Percentiles rank a stretch among this genome's conserved stretches.
phyloP scores from a whole-genome alignment of 2,888 invertebrate genomes.

The Protophormia terraenovae region DNA sequence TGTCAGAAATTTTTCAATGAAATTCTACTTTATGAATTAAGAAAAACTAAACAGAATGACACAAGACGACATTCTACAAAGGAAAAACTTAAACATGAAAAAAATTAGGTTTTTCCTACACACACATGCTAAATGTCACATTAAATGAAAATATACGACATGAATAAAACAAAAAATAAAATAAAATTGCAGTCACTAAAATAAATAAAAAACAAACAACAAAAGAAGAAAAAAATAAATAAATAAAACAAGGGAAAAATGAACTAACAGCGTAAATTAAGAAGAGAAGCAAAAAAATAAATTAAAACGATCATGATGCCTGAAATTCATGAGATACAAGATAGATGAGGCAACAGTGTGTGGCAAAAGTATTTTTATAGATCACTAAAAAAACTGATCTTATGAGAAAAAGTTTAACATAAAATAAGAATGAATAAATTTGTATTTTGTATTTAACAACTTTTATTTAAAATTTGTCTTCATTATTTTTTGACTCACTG shows the following conservation, averaged over 20 bases:
- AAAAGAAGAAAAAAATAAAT: not conserved
- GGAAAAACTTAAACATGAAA: slow-evolving; percentile 22
- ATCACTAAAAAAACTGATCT: not conserved
- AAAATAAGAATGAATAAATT: not conserved
- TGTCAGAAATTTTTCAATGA: slow-evolving; percentile 67
- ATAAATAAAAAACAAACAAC: slow-evolving; percentile 15
- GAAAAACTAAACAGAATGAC: slow-evolving; percentile 44
- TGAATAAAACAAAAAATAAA: slow-evolving; percentile 1
- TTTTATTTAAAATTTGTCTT: not conserved
- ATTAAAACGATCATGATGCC: slow-evolving; percentile 31
- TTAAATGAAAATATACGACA: slow-evolving; percentile 64
- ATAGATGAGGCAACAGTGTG: slow-evolving; percentile 15
- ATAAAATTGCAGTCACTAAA: slow-evolving; percentile 6
- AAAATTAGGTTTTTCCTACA: slow-evolving; percentile 55
- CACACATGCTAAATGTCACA: slow-evolving; percentile 64
- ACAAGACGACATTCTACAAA: slow-evolving; percentile 19
- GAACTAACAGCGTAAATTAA: slow-evolving; percentile 31
- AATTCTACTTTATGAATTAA: slow-evolving; percentile 63
- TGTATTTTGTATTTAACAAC: too few species aligned
- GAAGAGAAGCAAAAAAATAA: not conserved
- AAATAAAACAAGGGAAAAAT: slow-evolving; percentile 28
- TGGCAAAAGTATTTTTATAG: not conserved
- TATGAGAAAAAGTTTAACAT: too few species aligned
- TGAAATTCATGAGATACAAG: slow-evolving; percentile 32
- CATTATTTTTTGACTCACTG: not conserved